Evolutionary conservation across 2,888 invertebrate species (phyloP), one percentile per base, ranked within the genome.

Genomic region (Volucella zonaria): DNA sequence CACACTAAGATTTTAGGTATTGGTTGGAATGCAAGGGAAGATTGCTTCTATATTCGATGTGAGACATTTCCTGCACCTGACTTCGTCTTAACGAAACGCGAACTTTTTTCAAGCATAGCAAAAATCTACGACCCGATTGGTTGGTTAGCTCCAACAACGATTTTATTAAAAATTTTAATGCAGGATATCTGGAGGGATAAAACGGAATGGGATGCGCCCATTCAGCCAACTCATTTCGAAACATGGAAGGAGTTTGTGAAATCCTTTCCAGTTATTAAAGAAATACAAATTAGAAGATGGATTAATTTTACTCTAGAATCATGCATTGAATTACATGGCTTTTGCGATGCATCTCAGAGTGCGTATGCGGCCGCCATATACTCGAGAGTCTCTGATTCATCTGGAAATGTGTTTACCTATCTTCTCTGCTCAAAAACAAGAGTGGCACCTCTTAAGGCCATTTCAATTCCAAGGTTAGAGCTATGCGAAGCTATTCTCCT

Each of bases 141-240:
- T 18, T 86, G 85, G 77, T n/a, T 87, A 18, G 75, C 80, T 10
- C 82, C 86, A 1, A 52, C 73, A 1, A 68, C 76, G 15, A 45
- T 86, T 8, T 1, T 79, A 0, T 54, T 85, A 8, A 83, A 80
- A 68, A 79, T 86, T 10, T 10, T 83, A 0, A 86, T 86, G 86
- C 79, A 86, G 43, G 62, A 86, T 31, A 73, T 87, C 15, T 87
- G 82, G 80, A 42, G 45, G 8, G 67, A 81, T 3, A 83, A 81
- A 1, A 49, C 14, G 10, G 66, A 58, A 49, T 86, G 85, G 86
- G 85, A 85, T 42, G 62, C 61, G 2, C 45, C 12, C 12, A 1
- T 87, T 12, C 10, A 15, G 0, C 0, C 59, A 6, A 10, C 12
- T 42, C 18, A 47, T 18, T 38, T 70, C 0, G 18, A 54, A 15